Evolutionary conservation across 1,140 invertebrate species (phyloP).

Genomic region (Papilio helenus): DNA sequence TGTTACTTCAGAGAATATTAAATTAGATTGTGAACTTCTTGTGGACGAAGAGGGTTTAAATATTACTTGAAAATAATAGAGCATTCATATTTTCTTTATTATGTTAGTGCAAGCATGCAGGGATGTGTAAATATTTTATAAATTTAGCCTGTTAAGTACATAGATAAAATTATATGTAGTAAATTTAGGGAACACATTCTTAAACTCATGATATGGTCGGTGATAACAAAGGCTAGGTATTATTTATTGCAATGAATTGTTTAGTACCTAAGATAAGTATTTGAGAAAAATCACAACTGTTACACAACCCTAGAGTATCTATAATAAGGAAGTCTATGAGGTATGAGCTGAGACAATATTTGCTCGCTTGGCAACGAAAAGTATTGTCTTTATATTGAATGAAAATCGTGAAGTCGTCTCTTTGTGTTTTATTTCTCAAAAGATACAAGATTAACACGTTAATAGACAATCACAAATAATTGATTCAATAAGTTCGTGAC

Average conservation of each 20-base stretch:
- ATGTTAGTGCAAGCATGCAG: not conserved
- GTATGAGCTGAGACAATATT: not conserved
- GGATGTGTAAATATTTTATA: not conserved
- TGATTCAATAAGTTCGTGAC: not conserved
- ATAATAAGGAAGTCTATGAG: not conserved
- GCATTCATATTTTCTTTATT: not conserved
- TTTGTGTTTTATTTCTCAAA: not conserved
- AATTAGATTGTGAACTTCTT: not conserved
- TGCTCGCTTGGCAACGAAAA: not conserved
- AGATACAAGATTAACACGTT: not conserved
- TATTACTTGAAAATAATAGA: constrained; percentile 21
- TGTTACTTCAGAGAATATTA: constrained; percentile 19
- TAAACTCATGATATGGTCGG: no score
- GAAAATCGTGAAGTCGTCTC: not conserved
- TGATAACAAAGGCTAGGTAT: no score
- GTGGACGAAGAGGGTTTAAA: not conserved
- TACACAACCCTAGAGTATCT: not conserved
- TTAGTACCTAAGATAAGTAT: not conserved
- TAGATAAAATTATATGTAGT: no score
- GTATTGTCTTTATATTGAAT: not conserved
- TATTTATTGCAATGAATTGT: not conserved
- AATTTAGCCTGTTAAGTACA: no score
- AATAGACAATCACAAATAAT: not conserved
- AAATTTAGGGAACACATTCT: no score
- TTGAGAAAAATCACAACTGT: not conserved